These are phyloP conservation scores for Chaetogeoica ovagalla DNA, from an alignment of 2,888 invertebrate genomes.

Conservation along the genomic window DNA sequence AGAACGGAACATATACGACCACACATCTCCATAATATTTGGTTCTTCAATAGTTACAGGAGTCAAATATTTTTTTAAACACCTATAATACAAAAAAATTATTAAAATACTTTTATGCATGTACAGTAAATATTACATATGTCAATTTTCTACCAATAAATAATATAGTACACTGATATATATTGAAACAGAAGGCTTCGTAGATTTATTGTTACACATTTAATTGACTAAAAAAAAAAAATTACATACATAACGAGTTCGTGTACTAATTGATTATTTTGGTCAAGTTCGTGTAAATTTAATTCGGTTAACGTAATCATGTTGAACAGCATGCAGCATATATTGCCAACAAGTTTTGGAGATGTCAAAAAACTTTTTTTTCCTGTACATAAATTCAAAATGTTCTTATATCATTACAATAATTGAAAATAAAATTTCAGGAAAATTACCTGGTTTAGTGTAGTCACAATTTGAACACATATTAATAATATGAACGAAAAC, in stretches of 20 bases:
- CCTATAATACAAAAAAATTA: background rate
- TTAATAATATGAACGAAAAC: slow-evolving; percentile 28
- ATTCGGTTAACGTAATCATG: slow-evolving; percentile 41
- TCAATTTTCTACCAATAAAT: background rate
- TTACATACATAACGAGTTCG: slow-evolving; percentile 34
- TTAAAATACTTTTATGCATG: background rate
- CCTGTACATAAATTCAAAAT: background rate
- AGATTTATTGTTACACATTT: background rate
- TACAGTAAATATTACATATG: background rate
- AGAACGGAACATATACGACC: slow-evolving; percentile 44
- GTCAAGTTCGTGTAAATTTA: slow-evolving; percentile 28
- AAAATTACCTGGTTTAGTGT: slow-evolving; percentile 33
- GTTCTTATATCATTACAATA: background rate
- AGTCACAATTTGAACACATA: slow-evolving; percentile 16
- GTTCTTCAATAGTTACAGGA: slow-evolving; percentile 18
- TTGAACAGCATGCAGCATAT: slow-evolving; percentile 46
- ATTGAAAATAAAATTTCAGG: background rate
- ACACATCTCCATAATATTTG: slow-evolving; percentile 40
- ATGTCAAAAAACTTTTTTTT: slow-evolving; percentile 6
- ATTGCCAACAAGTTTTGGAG: slow-evolving; percentile 43
- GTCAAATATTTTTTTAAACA: slow-evolving; percentile 40
- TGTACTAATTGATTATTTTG: slow-evolving; percentile 29
- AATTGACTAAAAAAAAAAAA: background rate
- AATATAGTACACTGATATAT: background rate
- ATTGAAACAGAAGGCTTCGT: background rate